Base-by-base conservation (phyloP, 1,140 invertebrate species). In the Melipona quadrifasciata region DNA sequence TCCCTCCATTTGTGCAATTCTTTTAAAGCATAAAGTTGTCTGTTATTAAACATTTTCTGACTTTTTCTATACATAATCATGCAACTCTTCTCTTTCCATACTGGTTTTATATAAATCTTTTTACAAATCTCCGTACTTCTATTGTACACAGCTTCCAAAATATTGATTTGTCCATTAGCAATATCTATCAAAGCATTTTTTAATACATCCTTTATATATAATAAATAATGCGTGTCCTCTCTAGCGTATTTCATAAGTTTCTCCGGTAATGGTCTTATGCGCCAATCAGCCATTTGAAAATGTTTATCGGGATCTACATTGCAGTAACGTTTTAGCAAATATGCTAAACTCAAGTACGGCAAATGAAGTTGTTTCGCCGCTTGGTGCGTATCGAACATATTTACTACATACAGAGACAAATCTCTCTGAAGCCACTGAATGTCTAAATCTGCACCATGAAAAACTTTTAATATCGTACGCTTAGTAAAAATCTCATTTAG, bases 301-400 rank as follows among this genome's bases (percentile, higher is more conserved):
- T 97, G 96, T 95, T 99, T 99, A 91, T 99, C 97, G 2, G 97
- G 96, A 86, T 96, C 95, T 21, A 99, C 94, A 34, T 96, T 94
- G 92, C 98, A 99, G 92, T 98, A 99, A 65, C 96, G 95, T 86
- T 97, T 95, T 16, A 99, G 93, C 5, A 99, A 94, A 94, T 97
- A 97, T 1, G 97, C 96, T 47, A 99, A 95, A 31, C 98, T 98
- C 6, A 97, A 95, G 55, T 96, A 96, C 0, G 96, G 95, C 85
- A 98, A 95, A n/a, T 96, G 95, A 0, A 99, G 95, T 0, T 96
- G 94, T 86, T 97, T 96, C 0, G 98, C 97, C 0, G 99, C 99
- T 91, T 98, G 96, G 93, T 98, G 96, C 0, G 99, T 99, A 93
- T 99, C 99, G 94, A 99, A 99, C 96, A 99, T 97, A 91, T 99